phyloP scores from a whole-genome alignment of 2,888 invertebrate genomes.

The Phaonia tiefii region DNA sequence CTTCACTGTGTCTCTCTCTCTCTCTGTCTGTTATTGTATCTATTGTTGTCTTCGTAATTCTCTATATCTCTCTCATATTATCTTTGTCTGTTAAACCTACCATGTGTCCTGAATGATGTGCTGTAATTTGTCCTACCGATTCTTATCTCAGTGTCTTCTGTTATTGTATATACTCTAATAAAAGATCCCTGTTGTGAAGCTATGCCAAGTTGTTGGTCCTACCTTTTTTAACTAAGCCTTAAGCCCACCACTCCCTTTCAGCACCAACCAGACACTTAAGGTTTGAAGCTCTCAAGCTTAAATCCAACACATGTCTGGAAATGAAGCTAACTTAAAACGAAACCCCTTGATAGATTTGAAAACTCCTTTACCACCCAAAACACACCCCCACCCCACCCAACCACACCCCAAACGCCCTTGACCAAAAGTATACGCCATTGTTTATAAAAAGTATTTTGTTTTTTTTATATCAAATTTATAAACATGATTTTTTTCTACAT shows the following conservation, averaged over 20 bases:
- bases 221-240: neutral
- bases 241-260: neutral
- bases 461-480: too few relatives aligned
- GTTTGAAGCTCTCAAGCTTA: constrained; percentile 59
- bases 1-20: constrained; percentile 67
- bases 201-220: constrained; percentile 2
- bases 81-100: constrained; percentile 2
- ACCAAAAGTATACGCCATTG: constrained; percentile 72
- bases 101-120: constrained; percentile 8
- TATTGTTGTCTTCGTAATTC: constrained; percentile 34
- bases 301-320: constrained; percentile 62
- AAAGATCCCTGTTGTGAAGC: constrained; percentile 10
- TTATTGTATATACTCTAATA: constrained; percentile 7
- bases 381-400: constrained; percentile 9
- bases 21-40: constrained; percentile 14
- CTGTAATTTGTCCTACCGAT: constrained; percentile 3
- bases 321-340: constrained; percentile 62
- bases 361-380: constrained; percentile 1
- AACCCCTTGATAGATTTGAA: constrained; percentile 11
- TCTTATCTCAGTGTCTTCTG: neutral
- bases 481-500: too few relatives aligned
- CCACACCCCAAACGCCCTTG: too few relatives aligned
- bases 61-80: constrained; percentile 44
- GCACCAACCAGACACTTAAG: constrained; percentile 44
- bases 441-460: too few relatives aligned